Evolutionary conservation across 2,113 vertebrate genomes (phyloP), one percentile per base, ranked within the genome.

Genomic region (Rhea pennata): DNA sequence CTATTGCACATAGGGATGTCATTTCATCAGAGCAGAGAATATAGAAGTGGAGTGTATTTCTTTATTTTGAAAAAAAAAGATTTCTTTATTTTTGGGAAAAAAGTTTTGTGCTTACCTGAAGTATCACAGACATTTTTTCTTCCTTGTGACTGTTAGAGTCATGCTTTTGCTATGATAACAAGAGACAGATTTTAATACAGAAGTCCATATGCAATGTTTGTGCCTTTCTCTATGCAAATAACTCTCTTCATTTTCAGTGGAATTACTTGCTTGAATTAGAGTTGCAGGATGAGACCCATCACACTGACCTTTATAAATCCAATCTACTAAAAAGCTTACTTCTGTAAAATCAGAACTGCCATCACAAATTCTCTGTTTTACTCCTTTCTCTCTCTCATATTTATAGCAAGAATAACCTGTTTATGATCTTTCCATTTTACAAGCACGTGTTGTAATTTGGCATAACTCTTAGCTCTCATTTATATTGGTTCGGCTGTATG

Each of bases 361-460:
- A 67, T 44, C 33, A 72, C 56, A 65, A 61, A 81, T 53, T 84
- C 48, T 78, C 27, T 56, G 11, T 15, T 94, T 82, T 79, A 50
- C 31, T 88, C 61, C 44, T 91, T 87, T 89, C 53, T 91, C 36
- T 15, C 17, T 76, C 33, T 59, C 29, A n/a, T 75, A 26, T n/a
- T 86, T 44, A 84, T 82, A 26, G 69, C 44, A 69, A 94, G 90
- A 84, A 23, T 19, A 72, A 76, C 27, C 74, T 89, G 71, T 65
- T 93, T 73, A 33, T 89, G 89, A 91, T 80, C 44, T 67, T 82
- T 62, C 91, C 40, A 22, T 94, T 95, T 90, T 16, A 29, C 70
- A 95, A 94, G 96, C 93, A 93, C 87, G 73, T 76, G 70, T 70
- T 93, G 91, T 96, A 62, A 93, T 94, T 96, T 96, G 95, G 92